Evolutionary conservation across 1,140 invertebrate genomes (phyloP).

Genomic region (Odontomachus brunneus): DNA sequence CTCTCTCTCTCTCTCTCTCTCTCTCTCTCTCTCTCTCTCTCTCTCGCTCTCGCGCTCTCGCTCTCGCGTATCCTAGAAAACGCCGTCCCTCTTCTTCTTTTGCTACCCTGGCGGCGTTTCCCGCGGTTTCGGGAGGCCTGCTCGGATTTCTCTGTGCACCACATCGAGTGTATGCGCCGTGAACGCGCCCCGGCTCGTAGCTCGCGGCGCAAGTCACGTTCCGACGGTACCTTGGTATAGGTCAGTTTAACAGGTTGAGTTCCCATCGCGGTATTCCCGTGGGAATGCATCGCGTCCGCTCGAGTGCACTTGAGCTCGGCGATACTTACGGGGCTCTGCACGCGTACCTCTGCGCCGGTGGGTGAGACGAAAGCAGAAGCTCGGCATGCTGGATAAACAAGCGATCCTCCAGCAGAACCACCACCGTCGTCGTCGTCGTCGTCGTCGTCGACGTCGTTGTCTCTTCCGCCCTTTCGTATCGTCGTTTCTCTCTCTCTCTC

Average conservation of each 20-base stretch:
- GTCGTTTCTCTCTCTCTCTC: constrained; percentile 60
- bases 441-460: constrained; percentile 36
- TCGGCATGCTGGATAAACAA: constrained; percentile 71
- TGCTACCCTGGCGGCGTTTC: not conserved
- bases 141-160: constrained; percentile 13
- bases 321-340: constrained; percentile 61
- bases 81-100: not conserved
- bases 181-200: not conserved
- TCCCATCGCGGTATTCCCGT: constrained; percentile 66
- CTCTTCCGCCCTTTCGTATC: constrained; percentile 37
- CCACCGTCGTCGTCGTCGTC: constrained; percentile 32
- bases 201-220: constrained; percentile 64
- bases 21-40: too few species aligned
- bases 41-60: too few species aligned
- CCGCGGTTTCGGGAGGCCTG: not conserved
- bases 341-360: constrained; percentile 51
- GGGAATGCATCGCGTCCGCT: constrained; percentile 66
- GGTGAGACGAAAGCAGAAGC: constrained; percentile 71
- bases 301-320: constrained; percentile 61
- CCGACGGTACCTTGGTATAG: constrained; percentile 63
- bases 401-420: constrained; percentile 53
- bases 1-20: too few species aligned
- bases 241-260: constrained; percentile 72
- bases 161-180: not conserved
- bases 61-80: constrained; percentile 18